Base-by-base conservation (phyloP, 37 sponge, comb jelly and placozoan species). In the Oopsacas minuta region DNA sequence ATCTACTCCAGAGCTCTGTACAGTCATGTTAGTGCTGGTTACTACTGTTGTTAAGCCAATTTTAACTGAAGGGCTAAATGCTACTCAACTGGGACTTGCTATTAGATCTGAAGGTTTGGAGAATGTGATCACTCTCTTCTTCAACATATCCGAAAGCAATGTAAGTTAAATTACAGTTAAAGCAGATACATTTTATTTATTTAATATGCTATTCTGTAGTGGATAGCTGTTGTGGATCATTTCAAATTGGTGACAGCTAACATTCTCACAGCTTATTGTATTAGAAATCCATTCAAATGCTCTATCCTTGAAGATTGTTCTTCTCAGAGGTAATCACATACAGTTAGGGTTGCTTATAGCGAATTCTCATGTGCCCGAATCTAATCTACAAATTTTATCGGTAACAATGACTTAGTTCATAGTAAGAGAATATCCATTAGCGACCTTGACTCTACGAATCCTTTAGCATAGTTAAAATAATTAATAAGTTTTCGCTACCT, bases 191-290 rank as follows among this genome's bases (percentile, higher is more conserved):
- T 3, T 61, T 12, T 61, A 34, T 20, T 61, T 61, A n/a, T 61
- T 25, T 25, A 20, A 61, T 61, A 46, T 12, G 7, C 22, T 61
- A 25, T 3, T 61, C 28, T 61, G 7, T 61, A 61, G 75, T 61
- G 75, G 75, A 34, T 25, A 32, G 75, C 20, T 25, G 75, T 61
- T 25, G 75, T 61, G 75, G 75, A 61, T 3, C 75, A 61, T 61
- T 61, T 61, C 75, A 61, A 61, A n/a, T 3, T 61, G 20, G 1
- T 61, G 30, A 61, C 75, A 20, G 75, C 75, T 5, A 61, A 61
- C 22, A 61, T 61, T n/a, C 20, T 61, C 75, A 61, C 75, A 61
- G 30, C 75, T 34, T 61, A 61, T 61, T 61, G 75, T 34, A 61
- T 61, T 34, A 61, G 17, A 25, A 10, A 61, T 12, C 75, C 75